phyloP scores from a whole-genome alignment of 2,888 invertebrate species.

The Hyposoter didymator region DNA sequence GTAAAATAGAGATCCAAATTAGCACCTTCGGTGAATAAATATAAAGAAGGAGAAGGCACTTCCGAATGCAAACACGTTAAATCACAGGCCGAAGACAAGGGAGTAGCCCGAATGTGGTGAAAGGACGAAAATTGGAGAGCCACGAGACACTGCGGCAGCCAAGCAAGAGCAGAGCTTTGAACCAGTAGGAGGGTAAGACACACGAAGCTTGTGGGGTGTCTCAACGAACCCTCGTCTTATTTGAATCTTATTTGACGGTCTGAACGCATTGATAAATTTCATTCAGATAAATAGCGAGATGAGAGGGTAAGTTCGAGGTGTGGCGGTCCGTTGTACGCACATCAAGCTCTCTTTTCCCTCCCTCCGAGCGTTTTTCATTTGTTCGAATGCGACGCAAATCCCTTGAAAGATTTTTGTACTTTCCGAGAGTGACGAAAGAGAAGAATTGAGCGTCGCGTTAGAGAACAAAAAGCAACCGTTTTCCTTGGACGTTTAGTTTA shows the following conservation, averaged over 20 bases:
- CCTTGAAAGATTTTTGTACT: background rate
- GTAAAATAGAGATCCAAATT: background rate
- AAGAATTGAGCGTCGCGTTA: background rate
- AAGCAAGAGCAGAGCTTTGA: slow-evolving; percentile 4
- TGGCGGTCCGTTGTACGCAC: slow-evolving; percentile 74
- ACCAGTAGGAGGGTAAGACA: slow-evolving; percentile 4
- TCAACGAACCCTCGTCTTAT: slow-evolving; percentile 72
- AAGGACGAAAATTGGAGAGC: slow-evolving; percentile 15
- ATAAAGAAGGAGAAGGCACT: slow-evolving; percentile 23
- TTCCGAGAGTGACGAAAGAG: background rate
- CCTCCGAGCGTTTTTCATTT: background rate
- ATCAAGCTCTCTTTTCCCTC: slow-evolving; percentile 43
- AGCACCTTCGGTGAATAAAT: background rate
- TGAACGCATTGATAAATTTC: slow-evolving; percentile 78
- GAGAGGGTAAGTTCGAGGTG: slow-evolving; percentile 71
- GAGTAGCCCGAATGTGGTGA: background rate
- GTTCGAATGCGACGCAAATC: background rate
- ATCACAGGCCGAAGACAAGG: slow-evolving; percentile 41
- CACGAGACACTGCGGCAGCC: slow-evolving; percentile 17
- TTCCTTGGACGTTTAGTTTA: background rate
- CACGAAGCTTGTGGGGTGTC: slow-evolving; percentile 36
- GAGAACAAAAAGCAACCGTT: background rate
- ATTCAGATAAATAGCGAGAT: slow-evolving; percentile 76
- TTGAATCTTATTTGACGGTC: slow-evolving; percentile 78
- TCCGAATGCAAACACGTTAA: slow-evolving; percentile 58